Evolutionary conservation across 2,797 vertebrate genomes (phyloP).

Genomic region (Poliocrania exsul): DNA sequence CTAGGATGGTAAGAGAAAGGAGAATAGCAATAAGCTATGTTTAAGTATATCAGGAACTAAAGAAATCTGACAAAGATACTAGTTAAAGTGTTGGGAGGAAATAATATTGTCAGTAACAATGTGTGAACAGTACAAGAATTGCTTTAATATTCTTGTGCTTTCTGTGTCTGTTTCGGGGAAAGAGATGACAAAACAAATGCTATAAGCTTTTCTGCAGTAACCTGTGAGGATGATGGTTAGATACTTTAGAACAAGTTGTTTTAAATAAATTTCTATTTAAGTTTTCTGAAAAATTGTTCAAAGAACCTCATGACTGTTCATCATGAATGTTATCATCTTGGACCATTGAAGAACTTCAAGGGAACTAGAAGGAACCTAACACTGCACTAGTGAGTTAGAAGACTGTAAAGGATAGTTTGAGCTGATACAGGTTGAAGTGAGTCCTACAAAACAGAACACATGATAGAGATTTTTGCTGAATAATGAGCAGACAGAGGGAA

Average conservation of each 20-base stretch:
- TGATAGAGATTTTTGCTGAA: not conserved
- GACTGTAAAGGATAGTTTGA: not conserved
- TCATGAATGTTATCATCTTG: not conserved
- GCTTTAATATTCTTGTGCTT: not conserved
- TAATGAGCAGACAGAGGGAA: not conserved
- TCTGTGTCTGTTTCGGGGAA: not conserved
- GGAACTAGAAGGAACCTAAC: not conserved
- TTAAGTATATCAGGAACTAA: not conserved
- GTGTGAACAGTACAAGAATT: not conserved
- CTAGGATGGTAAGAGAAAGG: not conserved
- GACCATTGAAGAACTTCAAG: not conserved
- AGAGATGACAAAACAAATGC: not conserved
- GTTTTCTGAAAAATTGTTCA: not conserved
- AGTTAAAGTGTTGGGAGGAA: not conserved
- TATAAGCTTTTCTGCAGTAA: not conserved
- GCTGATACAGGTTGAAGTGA: not conserved
- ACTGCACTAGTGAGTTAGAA: not conserved
- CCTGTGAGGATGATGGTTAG: not conserved
- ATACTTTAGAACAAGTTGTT: not conserved
- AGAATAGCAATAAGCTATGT: not conserved
- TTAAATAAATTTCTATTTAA: not conserved
- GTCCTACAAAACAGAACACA: not conserved
- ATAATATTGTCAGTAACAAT: not conserved
- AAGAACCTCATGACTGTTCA: not conserved
- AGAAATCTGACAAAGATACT: not conserved